Conservation (phyloP, 64 coral and sea anemone species). For the Montipora sp. region DNA sequence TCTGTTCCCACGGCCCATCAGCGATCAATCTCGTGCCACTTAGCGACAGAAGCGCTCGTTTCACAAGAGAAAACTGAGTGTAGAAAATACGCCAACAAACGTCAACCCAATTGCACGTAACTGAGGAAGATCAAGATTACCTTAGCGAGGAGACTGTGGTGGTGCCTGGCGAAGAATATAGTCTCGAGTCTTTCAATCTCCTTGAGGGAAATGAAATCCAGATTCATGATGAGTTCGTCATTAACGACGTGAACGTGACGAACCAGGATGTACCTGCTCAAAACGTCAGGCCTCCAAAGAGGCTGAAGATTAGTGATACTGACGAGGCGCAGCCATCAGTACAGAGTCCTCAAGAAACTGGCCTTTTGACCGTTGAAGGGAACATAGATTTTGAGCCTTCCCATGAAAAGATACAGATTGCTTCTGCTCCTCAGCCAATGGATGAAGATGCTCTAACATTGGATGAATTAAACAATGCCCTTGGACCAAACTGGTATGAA, state of each 20-base stretch:
- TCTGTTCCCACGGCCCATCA: not conserved
- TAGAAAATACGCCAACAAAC: not conserved
- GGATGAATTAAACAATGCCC: not conserved
- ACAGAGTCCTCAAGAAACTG: conserved; percentile 1
- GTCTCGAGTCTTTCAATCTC: conserved; percentile 1
- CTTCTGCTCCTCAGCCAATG: not conserved
- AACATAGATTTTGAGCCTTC: not conserved
- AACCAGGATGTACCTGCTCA: not conserved
- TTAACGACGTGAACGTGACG: not conserved
- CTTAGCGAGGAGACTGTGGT: not conserved
- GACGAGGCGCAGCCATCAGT: not conserved
- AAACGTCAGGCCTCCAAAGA: not conserved
- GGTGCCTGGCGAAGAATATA: not conserved
- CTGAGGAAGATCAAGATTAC: not conserved
- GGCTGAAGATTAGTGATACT: not conserved
- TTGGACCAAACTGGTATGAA: not conserved
- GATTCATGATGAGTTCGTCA: not conserved
- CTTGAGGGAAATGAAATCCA: not conserved
- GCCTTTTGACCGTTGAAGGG: not conserved
- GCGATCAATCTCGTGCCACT: not conserved
- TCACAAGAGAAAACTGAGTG: not conserved
- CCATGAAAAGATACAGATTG: not conserved
- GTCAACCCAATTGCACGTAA: not conserved
- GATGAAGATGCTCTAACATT: not conserved
- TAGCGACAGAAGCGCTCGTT: not conserved